A percentile compares a stretch with the other conserved stretches of the same genome.
Conservation (phyloP, 2,888 invertebrate species). For the Parnassius apollo region DNA sequence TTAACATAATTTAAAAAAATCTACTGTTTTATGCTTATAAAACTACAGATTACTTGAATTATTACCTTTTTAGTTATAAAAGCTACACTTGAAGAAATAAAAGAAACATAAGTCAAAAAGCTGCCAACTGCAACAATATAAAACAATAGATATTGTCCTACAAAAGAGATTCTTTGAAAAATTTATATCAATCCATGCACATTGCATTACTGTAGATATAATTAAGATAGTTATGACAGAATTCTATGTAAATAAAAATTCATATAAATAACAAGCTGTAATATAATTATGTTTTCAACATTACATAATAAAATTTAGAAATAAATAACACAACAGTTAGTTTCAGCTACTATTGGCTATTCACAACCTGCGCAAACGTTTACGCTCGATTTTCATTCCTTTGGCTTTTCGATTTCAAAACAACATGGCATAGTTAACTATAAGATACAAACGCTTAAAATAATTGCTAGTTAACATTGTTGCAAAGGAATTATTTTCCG, state of each 20-base stretch:
- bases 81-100: background rate
- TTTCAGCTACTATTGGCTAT: slow-evolving; percentile 49
- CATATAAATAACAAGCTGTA: slow-evolving; percentile 40
- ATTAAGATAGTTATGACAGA: slow-evolving; percentile 5
- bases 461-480: slow-evolving; percentile 10
- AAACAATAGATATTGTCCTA: slow-evolving; percentile 15
- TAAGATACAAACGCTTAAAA: slow-evolving; percentile 16
- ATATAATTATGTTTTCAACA: slow-evolving; percentile 50
- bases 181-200: slow-evolving; percentile 5
- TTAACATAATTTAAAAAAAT: no score
- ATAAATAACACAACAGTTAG: slow-evolving; percentile 64
- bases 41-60: no score
- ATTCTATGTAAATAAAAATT: slow-evolving; percentile 33
- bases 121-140: background rate
- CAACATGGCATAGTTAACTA: slow-evolving; percentile 33
- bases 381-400: slow-evolving; percentile 61
- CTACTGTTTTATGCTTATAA: no score
- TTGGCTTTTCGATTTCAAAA: slow-evolving; percentile 55
- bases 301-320: slow-evolving; percentile 67
- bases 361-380: slow-evolving; percentile 60
- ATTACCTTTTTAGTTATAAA: no score
- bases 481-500: slow-evolving; percentile 13
- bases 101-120: background rate
- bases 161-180: slow-evolving; percentile 29
- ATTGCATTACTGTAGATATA: slow-evolving; percentile 3